phyloP scores from a whole-genome alignment of 2,797 vertebrate species.

The Oryzias sinensis region DNA sequence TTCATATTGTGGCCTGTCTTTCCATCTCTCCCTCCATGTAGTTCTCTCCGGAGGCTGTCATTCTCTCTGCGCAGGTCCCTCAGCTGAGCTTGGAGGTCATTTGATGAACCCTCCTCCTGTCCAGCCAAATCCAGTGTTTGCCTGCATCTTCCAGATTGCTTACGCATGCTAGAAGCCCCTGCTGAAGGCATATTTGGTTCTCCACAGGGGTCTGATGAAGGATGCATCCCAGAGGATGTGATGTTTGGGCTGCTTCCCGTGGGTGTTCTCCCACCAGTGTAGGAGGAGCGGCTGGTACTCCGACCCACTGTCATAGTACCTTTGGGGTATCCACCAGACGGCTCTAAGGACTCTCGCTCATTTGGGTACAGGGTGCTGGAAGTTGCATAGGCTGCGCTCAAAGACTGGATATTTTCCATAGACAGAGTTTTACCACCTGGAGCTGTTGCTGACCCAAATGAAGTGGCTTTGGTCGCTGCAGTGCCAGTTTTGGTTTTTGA shows the following conservation, averaged over 20 bases:
- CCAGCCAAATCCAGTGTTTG: constrained; percentile 34
- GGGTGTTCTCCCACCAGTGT: constrained; percentile 83
- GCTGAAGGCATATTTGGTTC: constrained; percentile 74
- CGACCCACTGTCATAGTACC: constrained; percentile 94
- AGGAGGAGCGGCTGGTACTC: constrained; percentile 85
- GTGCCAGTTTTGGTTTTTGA: constrained; percentile 45
- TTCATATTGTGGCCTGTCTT: constrained; percentile 85
- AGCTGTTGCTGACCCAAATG: constrained; percentile 67
- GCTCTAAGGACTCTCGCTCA: constrained; percentile 84
- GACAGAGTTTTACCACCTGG: constrained; percentile 89
- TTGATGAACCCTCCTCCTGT: constrained; percentile 63
- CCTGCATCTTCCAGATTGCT: constrained; percentile 79
- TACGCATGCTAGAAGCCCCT: constrained; percentile 81
- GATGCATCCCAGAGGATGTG: constrained; percentile 84
- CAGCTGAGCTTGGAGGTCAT: constrained; percentile 89
- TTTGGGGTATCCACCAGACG: constrained; percentile 89
- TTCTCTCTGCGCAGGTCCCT: constrained; percentile 93
- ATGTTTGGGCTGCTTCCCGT: constrained; percentile 94
- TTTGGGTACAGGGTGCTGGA: constrained; percentile 92
- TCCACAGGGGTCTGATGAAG: constrained; percentile 81
- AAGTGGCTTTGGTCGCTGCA: constrained; percentile 55
- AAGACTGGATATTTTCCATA: constrained; percentile 98
- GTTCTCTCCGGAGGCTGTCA: constrained; percentile 87
- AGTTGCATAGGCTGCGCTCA: constrained; percentile 95
- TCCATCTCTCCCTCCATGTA: constrained; percentile 87